phyloP scores from a whole-genome alignment of 2,888 invertebrate genomes.

The Acanthosoma haemorrhoidale region DNA sequence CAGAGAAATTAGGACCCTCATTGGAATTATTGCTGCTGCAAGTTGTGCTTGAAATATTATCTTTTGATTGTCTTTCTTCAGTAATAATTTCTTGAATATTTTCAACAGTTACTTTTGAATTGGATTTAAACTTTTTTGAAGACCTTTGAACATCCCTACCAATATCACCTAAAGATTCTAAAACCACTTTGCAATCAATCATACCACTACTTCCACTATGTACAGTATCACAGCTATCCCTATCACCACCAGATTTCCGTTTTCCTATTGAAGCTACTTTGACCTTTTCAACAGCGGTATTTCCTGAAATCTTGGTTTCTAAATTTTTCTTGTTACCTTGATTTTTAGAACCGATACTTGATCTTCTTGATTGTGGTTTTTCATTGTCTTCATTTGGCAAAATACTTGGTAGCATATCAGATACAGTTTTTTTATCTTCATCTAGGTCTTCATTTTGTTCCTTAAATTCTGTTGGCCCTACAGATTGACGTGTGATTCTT shows the following conservation, averaged over 20 bases:
- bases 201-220: slow-evolving; percentile 17
- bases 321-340: background rate
- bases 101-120: background rate
- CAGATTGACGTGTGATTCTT: background rate
- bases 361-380: background rate
- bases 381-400: background rate
- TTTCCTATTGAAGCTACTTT: background rate
- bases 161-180: background rate
- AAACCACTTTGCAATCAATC: slow-evolving; percentile 15
- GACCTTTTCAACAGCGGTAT: background rate
- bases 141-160: background rate
- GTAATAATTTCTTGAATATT: background rate
- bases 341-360: background rate
- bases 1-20: background rate
- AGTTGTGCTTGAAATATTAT: background rate
- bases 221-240: slow-evolving; percentile 2
- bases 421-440: background rate
- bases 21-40: background rate
- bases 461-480: background rate
- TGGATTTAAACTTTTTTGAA: background rate
- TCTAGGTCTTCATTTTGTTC: background rate
- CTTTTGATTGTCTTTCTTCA: background rate
- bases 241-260: slow-evolving; percentile 18
- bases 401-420: background rate
- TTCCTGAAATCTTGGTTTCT: background rate